Evolutionary conservation across 2,888 invertebrate species (phyloP).

Genomic region (Eustalomyia histrio): DNA sequence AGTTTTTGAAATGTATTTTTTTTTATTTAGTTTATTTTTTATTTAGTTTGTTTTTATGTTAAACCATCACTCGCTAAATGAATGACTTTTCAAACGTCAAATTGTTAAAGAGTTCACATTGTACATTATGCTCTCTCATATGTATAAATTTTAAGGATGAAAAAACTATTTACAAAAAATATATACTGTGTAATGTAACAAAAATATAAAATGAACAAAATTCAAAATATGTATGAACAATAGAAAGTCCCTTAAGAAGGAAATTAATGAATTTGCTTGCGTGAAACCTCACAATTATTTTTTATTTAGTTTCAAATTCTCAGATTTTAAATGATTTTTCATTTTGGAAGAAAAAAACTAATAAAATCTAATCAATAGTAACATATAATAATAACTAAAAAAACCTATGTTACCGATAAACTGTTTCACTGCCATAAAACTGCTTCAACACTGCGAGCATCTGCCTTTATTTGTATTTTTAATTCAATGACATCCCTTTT

Average conservation of each 20-base stretch:
- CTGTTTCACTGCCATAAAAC: too few species aligned
- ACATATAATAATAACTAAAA: too few species aligned
- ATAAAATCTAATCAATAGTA: too few species aligned
- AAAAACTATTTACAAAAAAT: constrained; percentile 15
- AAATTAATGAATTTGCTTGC: background rate
- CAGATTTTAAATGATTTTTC: background rate
- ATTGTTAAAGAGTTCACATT: constrained; percentile 53
- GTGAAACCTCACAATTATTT: too few species aligned
- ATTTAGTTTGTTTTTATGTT: constrained; percentile 29
- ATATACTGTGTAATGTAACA: background rate
- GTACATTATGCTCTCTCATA: constrained; percentile 22
- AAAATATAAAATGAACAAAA: constrained; percentile 1
- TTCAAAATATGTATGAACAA: background rate
- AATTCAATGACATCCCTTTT: too few species aligned
- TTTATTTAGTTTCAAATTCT: background rate
- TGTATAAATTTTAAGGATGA: constrained; percentile 11
- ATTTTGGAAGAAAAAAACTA: too few species aligned
- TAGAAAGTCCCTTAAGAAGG: background rate
- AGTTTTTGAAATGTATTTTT: constrained; percentile 44
- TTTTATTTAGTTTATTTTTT: background rate
- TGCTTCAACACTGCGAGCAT: too few species aligned
- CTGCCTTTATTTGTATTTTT: too few species aligned
- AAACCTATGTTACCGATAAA: too few species aligned
- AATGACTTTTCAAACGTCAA: constrained; percentile 64
- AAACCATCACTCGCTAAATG: constrained; percentile 54